These are phyloP conservation scores for Probosciger aterrimus DNA, from an alignment of 2,113 vertebrate genomes.

Conservation along the genomic window DNA sequence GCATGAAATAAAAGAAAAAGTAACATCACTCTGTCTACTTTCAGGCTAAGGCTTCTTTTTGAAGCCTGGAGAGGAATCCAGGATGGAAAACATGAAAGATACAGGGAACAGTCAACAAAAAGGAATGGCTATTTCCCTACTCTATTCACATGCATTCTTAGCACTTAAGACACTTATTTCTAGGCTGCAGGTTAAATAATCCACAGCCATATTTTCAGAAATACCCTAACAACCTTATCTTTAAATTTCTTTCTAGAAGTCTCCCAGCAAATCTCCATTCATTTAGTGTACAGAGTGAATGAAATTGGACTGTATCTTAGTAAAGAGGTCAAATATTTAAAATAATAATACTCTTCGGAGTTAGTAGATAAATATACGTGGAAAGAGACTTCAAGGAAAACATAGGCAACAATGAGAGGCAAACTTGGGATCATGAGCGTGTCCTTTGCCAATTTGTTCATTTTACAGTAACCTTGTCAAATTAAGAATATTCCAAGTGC, in stretches of 20 bases:
- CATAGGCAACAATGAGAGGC: not conserved
- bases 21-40: not conserved
- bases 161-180: not conserved
- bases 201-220: not conserved
- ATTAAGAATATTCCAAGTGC: constrained; percentile 39
- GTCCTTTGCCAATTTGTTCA: constrained; percentile 17
- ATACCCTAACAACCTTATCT: not conserved
- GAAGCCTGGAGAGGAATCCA: not conserved
- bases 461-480: not conserved
- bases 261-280: not conserved
- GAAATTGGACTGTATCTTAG: not conserved
- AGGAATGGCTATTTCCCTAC: not conserved
- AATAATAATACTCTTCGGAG: not conserved
- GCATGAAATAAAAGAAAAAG: not conserved
- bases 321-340: not conserved
- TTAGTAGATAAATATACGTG: not conserved
- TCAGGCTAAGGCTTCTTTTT: not conserved
- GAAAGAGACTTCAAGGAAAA: not conserved
- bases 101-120: not conserved
- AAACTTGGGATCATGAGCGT: not conserved
- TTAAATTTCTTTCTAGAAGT: not conserved
- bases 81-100: not conserved
- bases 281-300: not conserved
- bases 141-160: not conserved
- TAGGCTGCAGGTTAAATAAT: not conserved